A percentile compares a stretch with the other conserved stretches of the same genome.
phyloP scores from a whole-genome alignment of 2,113 vertebrate species.

The Scopus umbretta region DNA sequence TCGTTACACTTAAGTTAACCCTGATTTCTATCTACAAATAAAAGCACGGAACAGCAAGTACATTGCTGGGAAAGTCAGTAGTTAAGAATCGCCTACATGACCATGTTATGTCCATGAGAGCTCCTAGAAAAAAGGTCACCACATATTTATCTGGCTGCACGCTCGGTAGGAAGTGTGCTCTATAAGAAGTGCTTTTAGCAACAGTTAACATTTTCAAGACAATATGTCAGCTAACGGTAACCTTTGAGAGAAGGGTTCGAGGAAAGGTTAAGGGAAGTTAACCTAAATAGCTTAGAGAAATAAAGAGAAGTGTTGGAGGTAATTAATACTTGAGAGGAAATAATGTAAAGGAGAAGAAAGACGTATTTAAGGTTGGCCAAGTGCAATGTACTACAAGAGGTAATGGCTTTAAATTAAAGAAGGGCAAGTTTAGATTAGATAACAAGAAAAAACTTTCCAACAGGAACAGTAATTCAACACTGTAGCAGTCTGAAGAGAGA shows the following conservation, averaged over 20 bases:
- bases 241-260: constrained; percentile 49
- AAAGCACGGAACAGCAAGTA: not conserved
- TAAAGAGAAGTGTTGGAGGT: constrained; percentile 18
- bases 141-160: not conserved
- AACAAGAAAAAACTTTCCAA: constrained; percentile 31
- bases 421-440: constrained; percentile 43
- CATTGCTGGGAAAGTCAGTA: not conserved
- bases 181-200: constrained; percentile 31
- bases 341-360: constrained; percentile 32
- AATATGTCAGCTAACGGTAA: constrained; percentile 51
- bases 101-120: not conserved
- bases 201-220: constrained; percentile 62
- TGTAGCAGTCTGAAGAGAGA: not conserved
- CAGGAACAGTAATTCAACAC: constrained; percentile 8
- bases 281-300: constrained; percentile 50
- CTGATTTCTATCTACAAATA: not conserved
- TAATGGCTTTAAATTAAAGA: constrained; percentile 58
- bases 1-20: not conserved
- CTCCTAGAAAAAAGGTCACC: constrained; percentile 27
- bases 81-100: not conserved
- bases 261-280: constrained; percentile 59
- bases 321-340: constrained; percentile 54
- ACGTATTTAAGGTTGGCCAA: constrained; percentile 35
- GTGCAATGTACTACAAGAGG: constrained; percentile 16
- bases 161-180: not conserved